A percentile compares a stretch with the other conserved stretches of the same genome.
phyloP scores from a whole-genome alignment of 2,888 invertebrate species.

The Paralinhomoeus sp. region DNA sequence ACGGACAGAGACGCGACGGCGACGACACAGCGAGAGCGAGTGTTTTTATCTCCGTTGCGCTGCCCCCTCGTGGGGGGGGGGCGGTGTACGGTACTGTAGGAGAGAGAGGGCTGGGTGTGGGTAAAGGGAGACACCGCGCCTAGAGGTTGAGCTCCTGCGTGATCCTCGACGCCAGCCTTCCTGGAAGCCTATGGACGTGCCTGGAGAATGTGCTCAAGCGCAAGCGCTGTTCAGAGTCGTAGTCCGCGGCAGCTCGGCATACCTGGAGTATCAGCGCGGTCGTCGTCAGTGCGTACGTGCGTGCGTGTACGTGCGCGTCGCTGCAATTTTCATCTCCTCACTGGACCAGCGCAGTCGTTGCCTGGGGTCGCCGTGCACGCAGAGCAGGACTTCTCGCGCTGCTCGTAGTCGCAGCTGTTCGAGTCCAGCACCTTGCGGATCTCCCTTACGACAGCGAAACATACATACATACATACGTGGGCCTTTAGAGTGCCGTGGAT shows the following conservation, averaged over 20 bases:
- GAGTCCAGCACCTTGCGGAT: slow-evolving; percentile 55
- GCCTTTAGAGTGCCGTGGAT: no score
- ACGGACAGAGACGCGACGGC: no score
- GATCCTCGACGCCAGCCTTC: slow-evolving; percentile 99
- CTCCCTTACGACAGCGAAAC: no score
- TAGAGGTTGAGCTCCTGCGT: slow-evolving; percentile 92
- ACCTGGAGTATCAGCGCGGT: slow-evolving; percentile 24
- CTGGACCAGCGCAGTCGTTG: slow-evolving; percentile 78
- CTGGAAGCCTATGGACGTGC: slow-evolving; percentile 92
- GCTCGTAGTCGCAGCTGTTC: slow-evolving; percentile 98
- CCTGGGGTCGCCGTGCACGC: slow-evolving; percentile 97
- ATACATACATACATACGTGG: no score
- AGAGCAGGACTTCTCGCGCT: slow-evolving; percentile 82
- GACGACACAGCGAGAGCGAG: no score
- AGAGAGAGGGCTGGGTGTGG: no score
- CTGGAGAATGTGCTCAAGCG: slow-evolving; percentile 89
- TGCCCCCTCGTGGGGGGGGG: no score
- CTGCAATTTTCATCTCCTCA: slow-evolving; percentile 38
- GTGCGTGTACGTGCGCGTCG: background rate
- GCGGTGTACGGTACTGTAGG: no score
- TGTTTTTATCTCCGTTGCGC: no score
- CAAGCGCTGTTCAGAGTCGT: slow-evolving; percentile 92
- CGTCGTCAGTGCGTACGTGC: no score
- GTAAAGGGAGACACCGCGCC: no score
- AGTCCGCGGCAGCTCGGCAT: slow-evolving; percentile 89